Percentiles rank a stretch among this genome's conserved stretches.
phyloP scores from a whole-genome alignment of 1,140 invertebrate species.

The Listronotus bonariensis region DNA sequence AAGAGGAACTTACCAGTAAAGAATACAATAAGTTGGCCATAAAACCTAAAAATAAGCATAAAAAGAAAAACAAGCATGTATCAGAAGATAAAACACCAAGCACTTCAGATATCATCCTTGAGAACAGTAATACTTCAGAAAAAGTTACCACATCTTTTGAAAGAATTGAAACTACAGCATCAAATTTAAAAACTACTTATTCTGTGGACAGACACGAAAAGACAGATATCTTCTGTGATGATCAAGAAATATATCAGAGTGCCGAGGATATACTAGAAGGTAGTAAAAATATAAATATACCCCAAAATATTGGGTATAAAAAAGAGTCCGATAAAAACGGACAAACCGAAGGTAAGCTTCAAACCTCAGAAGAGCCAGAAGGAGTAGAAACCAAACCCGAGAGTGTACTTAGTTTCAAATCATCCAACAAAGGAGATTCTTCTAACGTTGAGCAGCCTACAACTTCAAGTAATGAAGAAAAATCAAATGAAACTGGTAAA shows the following conservation, averaged over 20 bases:
- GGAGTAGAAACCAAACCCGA: not conserved
- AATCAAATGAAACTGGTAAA: too few species aligned
- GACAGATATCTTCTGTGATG: too few species aligned
- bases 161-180: too few species aligned
- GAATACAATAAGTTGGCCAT: not conserved
- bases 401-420: conserved; percentile 3
- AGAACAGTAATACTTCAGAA: not conserved
- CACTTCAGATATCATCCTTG: too few species aligned
- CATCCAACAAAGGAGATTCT: conserved; percentile 20
- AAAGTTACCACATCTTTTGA: not conserved
- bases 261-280: not conserved
- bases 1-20: too few species aligned
- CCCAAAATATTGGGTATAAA: not conserved
- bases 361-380: not conserved
- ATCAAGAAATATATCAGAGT: too few species aligned
- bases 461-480: too few species aligned
- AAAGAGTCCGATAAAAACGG: not conserved
- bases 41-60: conserved; percentile 7
- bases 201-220: too few species aligned
- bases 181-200: too few species aligned
- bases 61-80: conserved; percentile 6
- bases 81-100: not conserved
- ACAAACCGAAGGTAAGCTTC: not conserved
- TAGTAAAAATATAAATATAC: not conserved
- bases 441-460: not conserved